Evolutionary conservation across 1,140 invertebrate species (phyloP), one percentile per base, ranked within the genome.

Genomic region (Dufourea novaeangliae): DNA sequence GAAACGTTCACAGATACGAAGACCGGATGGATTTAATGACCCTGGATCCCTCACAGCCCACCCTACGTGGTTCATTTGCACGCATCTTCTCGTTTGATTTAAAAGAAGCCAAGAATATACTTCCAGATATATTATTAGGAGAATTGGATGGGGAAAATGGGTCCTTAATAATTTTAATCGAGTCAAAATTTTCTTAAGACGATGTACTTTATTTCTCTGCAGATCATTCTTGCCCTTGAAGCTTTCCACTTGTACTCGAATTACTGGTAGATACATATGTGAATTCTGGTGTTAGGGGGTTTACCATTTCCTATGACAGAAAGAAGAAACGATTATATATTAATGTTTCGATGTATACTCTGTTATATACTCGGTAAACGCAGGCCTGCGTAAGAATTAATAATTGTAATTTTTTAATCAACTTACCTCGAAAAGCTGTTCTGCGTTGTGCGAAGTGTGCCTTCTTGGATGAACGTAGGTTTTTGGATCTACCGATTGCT

Each of bases 11-110:
- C 71, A n/a, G 44, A 25, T 22, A 50, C 41, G 50, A 78, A 66
- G 79, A 74, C 66, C 74, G 69, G 37, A 61, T 56, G 78, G 72
- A 77, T 77, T 66, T 80, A 80, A 80, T 70, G 78, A 77, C 78
- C 66, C 56, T 54, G 66, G 50, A 41, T 63, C 73, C 63, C 64
- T 59, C 64, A 63, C 72, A 64, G 68, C 64, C 69, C 73, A 80
- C 50, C 52, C 67, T 72, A n/a, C 54, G 66, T 41, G 61, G n/a
- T 44, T 77, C 70, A 80, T 80, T 80, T 64, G n/a, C n/a, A n/a
- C n/a, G n/a, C 64, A 70, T 74, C 69, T 66, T 61, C 37, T 44
- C 54, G 75, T 75, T 39, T 22, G 14, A 10, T 37, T 37, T 4
- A 3, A 10, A 37, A 5, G 34, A 10, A 37, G 34, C 34, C 10